These are phyloP conservation scores for Procambarus clarkii DNA, from an alignment of 1,140 invertebrate species.

Conservation along the genomic window DNA sequence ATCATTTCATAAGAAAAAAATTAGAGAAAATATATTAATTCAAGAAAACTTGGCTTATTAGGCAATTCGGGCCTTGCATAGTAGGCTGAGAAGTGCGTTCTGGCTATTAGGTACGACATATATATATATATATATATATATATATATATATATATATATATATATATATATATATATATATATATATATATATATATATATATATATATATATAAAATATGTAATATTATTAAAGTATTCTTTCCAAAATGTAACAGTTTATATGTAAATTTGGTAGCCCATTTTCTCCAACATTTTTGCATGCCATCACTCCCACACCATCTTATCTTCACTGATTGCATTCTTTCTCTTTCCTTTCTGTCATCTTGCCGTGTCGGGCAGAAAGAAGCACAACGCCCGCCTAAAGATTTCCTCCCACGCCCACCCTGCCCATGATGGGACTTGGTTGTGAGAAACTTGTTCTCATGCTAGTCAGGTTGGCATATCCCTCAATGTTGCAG, in stretches of 20 bases:
- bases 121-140: no score
- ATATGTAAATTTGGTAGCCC: neutral
- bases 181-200: no score
- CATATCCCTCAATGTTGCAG: slow-evolving; percentile 28
- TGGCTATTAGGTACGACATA: no score
- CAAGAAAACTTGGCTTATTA: no score
- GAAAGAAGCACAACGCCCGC: slow-evolving; percentile 58
- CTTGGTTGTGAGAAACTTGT: slow-evolving; percentile 38
- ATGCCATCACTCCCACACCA: slow-evolving; percentile 24
- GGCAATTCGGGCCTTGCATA: no score
- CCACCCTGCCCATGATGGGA: slow-evolving; percentile 41
- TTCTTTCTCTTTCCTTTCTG: slow-evolving; percentile 30
- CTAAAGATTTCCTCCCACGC: slow-evolving; percentile 45
- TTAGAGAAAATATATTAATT: no score
- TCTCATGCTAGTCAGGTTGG: slow-evolving; percentile 52
- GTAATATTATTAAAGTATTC: neutral
- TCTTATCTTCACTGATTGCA: slow-evolving; percentile 20
- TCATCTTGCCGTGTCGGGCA: slow-evolving; percentile 30
- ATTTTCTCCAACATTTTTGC: slow-evolving; percentile 2
- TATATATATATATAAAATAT: no score
- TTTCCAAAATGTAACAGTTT: slow-evolving; percentile 2
- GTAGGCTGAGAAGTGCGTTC: no score
- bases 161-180: no score
- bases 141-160: no score
- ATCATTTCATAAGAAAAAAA: no score